These are phyloP conservation scores for Tubulanus polymorphus DNA, from an alignment of 2,888 invertebrate species.

Conservation along the genomic window DNA sequence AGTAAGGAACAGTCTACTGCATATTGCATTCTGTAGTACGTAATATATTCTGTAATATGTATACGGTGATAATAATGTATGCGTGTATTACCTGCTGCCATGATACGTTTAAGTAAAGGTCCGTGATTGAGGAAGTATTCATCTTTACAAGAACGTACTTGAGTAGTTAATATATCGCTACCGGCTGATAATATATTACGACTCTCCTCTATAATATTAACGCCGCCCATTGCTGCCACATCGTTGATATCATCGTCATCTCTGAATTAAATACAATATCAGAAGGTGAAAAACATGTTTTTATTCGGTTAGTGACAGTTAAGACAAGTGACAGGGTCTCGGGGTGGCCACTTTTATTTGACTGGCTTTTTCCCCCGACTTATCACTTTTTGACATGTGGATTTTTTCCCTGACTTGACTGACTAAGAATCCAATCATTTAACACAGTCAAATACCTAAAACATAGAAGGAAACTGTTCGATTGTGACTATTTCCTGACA, in stretches of 20 bases:
- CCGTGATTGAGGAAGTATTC: constrained; percentile 76
- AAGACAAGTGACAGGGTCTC: neutral
- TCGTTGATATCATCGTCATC: constrained; percentile 97
- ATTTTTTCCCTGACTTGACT: too few species aligned
- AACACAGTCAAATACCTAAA: too few species aligned
- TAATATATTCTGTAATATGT: too few species aligned
- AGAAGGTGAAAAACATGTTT: neutral
- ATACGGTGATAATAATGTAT: too few species aligned
- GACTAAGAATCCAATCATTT: too few species aligned
- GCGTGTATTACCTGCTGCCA: constrained; percentile 62
- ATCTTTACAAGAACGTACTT: constrained; percentile 87
- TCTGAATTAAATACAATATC: constrained; percentile 43
- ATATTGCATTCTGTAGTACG: too few species aligned
- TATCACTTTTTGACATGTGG: too few species aligned
- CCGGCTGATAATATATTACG: constrained; percentile 83
- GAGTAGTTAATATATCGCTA: constrained; percentile 83
- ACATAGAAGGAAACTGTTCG: too few species aligned
- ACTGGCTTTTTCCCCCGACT: too few species aligned
- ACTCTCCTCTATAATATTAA: constrained; percentile 92
- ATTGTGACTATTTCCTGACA: too few species aligned
- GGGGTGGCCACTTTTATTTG: neutral
- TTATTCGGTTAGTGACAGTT: neutral
- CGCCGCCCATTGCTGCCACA: constrained; percentile 98
- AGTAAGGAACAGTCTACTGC: too few species aligned
- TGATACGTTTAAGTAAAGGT: constrained; percentile 68